Evolutionary conservation across 2,797 vertebrate species (phyloP).

Genomic region (Pipistrellus nathusii): DNA sequence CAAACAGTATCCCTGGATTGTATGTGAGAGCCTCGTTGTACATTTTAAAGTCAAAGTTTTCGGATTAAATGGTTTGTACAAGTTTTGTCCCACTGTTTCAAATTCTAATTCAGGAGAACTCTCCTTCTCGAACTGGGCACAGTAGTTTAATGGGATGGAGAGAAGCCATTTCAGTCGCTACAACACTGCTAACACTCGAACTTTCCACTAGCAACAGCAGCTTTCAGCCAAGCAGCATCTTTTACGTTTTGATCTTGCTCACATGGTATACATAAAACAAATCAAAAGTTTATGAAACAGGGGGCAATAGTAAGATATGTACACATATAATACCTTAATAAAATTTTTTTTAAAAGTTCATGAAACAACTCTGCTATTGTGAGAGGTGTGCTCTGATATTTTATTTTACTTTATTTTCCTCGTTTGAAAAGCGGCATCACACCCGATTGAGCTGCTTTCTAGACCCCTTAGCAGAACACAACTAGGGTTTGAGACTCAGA

Average conservation of each 20-base stretch:
- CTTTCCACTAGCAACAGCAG: background rate
- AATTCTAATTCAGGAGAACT: conserved; percentile 38
- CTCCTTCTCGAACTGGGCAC: background rate
- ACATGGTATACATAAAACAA: background rate
- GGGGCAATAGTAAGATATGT: too few relatives aligned
- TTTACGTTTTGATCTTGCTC: background rate
- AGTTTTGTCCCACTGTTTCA: conserved; percentile 52
- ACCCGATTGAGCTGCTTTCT: background rate
- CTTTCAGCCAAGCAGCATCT: background rate
- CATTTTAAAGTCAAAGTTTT: conserved; percentile 44
- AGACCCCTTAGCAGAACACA: background rate
- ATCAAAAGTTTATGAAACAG: background rate
- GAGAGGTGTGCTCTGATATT: background rate
- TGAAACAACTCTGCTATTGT: background rate
- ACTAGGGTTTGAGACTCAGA: background rate
- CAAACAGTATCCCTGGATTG: background rate
- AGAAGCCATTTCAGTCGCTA: background rate
- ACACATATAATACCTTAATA: too few relatives aligned
- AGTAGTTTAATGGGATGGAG: background rate
- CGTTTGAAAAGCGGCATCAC: background rate
- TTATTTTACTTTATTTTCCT: background rate
- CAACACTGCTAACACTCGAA: background rate
- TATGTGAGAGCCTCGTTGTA: background rate
- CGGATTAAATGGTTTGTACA: conserved; percentile 1
- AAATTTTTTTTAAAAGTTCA: background rate